Evolutionary conservation across 1,140 invertebrate species (phyloP).

Genomic region (Magallana gigas): DNA sequence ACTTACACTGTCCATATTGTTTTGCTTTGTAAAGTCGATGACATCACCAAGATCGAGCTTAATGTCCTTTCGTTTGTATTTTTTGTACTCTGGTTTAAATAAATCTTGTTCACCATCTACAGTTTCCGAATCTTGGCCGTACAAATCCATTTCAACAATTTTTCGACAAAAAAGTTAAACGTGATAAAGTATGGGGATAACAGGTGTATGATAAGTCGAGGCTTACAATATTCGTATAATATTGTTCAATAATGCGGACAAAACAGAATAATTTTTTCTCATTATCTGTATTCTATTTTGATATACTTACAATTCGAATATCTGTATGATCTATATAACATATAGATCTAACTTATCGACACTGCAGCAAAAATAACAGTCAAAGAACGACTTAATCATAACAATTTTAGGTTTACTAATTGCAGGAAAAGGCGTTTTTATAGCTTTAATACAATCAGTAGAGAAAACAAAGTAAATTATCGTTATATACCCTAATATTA

Average conservation of each 20-base stretch:
- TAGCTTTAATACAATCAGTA: no score
- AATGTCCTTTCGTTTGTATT: conserved; percentile 73
- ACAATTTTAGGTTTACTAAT: no score
- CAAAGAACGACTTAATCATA: no score
- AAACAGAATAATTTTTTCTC: not conserved
- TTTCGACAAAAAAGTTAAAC: not conserved
- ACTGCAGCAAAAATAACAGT: no score
- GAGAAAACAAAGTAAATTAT: no score
- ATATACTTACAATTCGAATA: no score
- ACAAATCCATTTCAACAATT: conserved; percentile 10
- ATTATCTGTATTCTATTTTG: no score
- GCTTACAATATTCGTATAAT: not conserved
- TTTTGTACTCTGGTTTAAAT: conserved; percentile 72
- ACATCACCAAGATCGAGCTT: conserved; percentile 70
- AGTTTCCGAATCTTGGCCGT: conserved; percentile 25
- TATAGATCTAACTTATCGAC: no score
- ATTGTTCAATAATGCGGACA: not conserved
- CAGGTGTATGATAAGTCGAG: not conserved
- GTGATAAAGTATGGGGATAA: not conserved
- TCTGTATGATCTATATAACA: no score
- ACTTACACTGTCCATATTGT: conserved; percentile 22
- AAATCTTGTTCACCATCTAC: conserved; percentile 23
- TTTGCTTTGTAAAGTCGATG: conserved; percentile 69
- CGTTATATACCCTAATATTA: no score
- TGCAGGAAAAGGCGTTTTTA: no score